These are phyloP conservation scores for Argopecten irradians DNA, from an alignment of 1,140 invertebrate genomes.

Conservation along the genomic window DNA sequence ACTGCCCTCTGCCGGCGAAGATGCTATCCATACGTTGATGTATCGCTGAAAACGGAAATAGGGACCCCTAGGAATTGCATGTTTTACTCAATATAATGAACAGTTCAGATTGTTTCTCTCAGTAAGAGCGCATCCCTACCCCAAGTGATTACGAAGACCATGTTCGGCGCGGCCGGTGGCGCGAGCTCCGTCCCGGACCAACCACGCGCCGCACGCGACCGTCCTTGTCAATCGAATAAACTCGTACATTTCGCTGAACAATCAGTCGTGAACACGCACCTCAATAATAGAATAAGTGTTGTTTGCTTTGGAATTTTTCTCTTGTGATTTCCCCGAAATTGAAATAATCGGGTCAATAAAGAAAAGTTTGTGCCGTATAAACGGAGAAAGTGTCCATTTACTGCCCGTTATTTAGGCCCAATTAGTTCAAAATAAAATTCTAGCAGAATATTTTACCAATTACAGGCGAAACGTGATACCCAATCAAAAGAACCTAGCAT, in stretches of 20 bases:
- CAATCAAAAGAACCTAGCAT: background rate
- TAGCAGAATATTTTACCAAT: background rate
- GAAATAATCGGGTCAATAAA: conserved; percentile 17
- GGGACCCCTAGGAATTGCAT: conserved; percentile 7
- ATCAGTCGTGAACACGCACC: conserved; percentile 3
- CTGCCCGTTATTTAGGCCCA: background rate
- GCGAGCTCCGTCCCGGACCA: background rate
- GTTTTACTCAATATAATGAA: conserved; percentile 19
- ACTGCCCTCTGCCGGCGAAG: background rate
- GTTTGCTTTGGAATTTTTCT: background rate
- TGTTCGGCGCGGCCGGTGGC: conserved; percentile 2
- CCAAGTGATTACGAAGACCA: background rate
- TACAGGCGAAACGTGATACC: background rate
- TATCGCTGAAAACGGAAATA: background rate
- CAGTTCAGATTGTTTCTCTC: conserved; percentile 16
- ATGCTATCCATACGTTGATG: background rate
- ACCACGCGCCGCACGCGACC: background rate
- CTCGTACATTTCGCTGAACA: conserved; percentile 1
- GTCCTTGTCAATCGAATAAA: background rate
- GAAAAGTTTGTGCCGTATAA: background rate
- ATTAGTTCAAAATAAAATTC: background rate
- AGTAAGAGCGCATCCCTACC: background rate
- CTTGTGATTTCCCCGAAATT: background rate
- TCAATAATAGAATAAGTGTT: background rate
- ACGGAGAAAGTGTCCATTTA: background rate